Evolutionary conservation across 2,888 invertebrate species (phyloP).

Genomic region (Orthosia gothica): DNA sequence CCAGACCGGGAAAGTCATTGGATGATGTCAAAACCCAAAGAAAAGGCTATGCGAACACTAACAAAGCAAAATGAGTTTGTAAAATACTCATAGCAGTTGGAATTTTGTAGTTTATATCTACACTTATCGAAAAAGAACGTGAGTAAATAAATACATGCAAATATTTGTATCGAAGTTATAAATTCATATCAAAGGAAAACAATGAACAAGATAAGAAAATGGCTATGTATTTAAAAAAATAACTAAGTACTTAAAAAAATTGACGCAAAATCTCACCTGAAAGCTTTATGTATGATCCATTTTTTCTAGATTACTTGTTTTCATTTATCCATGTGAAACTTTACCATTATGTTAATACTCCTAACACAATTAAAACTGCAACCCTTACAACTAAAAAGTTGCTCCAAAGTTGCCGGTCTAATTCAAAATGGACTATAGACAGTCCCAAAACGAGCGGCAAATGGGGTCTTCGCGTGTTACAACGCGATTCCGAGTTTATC

Average conservation of each 20-base stretch:
- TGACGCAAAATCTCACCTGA: background rate
- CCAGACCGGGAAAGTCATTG: too few relatives aligned
- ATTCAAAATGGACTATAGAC: conserved; percentile 41
- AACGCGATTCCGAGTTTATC: conserved; percentile 63
- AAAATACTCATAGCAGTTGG: too few relatives aligned
- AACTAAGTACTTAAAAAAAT: background rate
- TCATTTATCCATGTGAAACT: background rate
- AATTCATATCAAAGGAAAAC: too few relatives aligned
- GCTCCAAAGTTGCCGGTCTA: conserved; percentile 35
- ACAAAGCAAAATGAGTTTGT: too few relatives aligned
- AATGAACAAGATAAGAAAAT: too few relatives aligned
- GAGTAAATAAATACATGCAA: too few relatives aligned
- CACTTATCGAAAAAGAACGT: too few relatives aligned
- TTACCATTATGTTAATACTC: background rate
- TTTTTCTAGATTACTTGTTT: background rate
- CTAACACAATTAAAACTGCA: background rate
- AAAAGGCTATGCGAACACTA: too few relatives aligned
- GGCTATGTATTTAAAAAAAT: background rate
- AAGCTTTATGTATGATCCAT: background rate
- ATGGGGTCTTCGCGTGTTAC: conserved; percentile 63
- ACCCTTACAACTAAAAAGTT: conserved; percentile 20
- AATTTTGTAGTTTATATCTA: too few relatives aligned
- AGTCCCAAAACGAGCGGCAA: conserved; percentile 58
- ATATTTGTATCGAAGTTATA: too few relatives aligned
- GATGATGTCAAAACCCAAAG: too few relatives aligned